A percentile compares a stretch with the other conserved stretches of the same genome.
Evolutionary conservation across 2,797 vertebrate genomes (phyloP).

Genomic region (Parauchenoglanis punctatus): DNA sequence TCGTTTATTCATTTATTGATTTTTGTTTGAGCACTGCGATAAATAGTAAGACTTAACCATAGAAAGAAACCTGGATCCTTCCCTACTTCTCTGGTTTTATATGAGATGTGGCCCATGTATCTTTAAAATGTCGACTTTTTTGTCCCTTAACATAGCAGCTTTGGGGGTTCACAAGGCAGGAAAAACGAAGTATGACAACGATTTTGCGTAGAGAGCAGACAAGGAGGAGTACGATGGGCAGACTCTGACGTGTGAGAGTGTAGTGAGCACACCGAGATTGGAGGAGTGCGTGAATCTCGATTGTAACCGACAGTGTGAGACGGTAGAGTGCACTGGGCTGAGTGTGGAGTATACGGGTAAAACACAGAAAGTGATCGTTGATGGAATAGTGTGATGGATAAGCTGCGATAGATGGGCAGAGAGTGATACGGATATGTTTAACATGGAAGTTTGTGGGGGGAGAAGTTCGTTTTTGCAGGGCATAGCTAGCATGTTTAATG

Average conservation of each 20-base stretch:
- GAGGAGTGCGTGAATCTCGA: neutral
- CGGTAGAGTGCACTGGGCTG: neutral
- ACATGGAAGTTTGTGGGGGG: neutral
- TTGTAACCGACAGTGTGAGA: neutral
- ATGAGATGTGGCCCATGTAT: neutral
- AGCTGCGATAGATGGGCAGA: neutral
- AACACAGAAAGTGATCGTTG: neutral
- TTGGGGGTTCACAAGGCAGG: neutral
- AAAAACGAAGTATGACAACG: neutral
- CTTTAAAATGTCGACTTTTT: neutral
- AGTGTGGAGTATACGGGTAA: neutral
- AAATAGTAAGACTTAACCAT: conserved; percentile 42
- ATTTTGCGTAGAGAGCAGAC: neutral
- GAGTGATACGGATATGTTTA: neutral
- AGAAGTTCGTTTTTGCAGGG: neutral
- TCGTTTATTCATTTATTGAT: too few species aligned
- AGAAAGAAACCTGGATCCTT: neutral
- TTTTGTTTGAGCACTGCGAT: conserved; percentile 59
- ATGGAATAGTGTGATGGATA: conserved; percentile 10
- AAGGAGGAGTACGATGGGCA: neutral
- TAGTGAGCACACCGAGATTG: neutral
- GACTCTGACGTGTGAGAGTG: neutral
- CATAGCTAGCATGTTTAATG: neutral
- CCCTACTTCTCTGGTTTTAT: neutral
- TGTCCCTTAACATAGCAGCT: neutral